Percentiles rank a stretch among this genome's conserved stretches.
Conservation (phyloP, 2,797 vertebrate genomes). For the Huso huso region DNA sequence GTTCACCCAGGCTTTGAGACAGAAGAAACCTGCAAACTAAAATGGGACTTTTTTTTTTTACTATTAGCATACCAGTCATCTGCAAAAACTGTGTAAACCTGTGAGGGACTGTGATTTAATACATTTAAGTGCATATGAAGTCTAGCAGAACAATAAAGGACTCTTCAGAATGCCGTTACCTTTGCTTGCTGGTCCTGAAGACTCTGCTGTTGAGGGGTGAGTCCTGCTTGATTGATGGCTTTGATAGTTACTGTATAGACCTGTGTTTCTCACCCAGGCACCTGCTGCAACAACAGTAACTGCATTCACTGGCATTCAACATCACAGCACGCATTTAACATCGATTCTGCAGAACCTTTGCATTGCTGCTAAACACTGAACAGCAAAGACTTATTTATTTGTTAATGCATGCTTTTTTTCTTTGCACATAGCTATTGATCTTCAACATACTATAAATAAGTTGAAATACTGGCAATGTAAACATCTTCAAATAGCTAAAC, state of each 20-base stretch:
- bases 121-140: neutral
- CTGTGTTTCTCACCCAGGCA: neutral
- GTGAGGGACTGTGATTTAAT: neutral
- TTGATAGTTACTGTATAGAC: neutral
- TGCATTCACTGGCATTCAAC: neutral
- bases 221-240: neutral
- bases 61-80: neutral
- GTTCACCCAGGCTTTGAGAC: neutral
- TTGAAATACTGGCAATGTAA: neutral
- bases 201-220: neutral
- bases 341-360: neutral
- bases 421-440: too few species aligned
- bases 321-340: neutral
- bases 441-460: neutral
- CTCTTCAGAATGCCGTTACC: neutral
- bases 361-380: too few species aligned
- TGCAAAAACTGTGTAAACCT: neutral
- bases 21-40: neutral
- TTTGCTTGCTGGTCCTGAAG: neutral
- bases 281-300: neutral
- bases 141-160: neutral
- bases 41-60: neutral
- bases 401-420: too few species aligned
- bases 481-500: neutral
- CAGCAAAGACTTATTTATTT: too few species aligned